phyloP scores from a whole-genome alignment of 1,140 invertebrate genomes.

The Lepidurus arcticus region DNA sequence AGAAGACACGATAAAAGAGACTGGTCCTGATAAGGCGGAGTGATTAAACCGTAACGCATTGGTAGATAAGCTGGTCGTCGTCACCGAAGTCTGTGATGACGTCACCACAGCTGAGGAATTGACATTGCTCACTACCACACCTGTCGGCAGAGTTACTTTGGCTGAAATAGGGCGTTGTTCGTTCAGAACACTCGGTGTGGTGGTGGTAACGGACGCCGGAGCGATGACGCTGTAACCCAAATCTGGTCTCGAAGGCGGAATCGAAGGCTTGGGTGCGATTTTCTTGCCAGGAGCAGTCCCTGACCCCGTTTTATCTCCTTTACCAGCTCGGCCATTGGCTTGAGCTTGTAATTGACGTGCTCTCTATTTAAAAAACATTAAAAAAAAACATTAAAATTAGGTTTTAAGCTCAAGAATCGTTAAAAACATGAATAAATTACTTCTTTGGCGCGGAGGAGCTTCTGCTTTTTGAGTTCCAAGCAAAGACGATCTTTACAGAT shows the following conservation, averaged over 20 bases:
- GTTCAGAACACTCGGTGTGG: background rate
- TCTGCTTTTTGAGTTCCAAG: slow-evolving; percentile 5
- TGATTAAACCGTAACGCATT: background rate
- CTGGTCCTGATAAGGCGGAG: slow-evolving; percentile 16
- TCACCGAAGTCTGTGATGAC: background rate
- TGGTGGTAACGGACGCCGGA: background rate
- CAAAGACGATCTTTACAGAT: slow-evolving; percentile 28
- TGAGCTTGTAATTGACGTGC: background rate
- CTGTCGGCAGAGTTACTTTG: slow-evolving; percentile 9
- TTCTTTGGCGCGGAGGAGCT: slow-evolving; percentile 7
- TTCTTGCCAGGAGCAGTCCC: background rate
- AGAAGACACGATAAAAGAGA: background rate
- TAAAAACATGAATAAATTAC: background rate
- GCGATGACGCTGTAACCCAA: slow-evolving; percentile 28
- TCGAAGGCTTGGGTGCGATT: background rate
- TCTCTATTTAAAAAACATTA: background rate
- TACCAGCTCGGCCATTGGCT: background rate
- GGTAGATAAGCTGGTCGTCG: background rate
- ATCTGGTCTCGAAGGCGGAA: slow-evolving; percentile 12
- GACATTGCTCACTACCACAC: background rate
- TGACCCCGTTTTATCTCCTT: background rate
- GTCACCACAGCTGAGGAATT: background rate
- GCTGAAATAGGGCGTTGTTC: background rate
- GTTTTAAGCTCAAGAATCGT: background rate
- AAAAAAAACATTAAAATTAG: background rate